Conservation (phyloP, 2,113 vertebrate genomes). For the Neomonachus schauinslandi region DNA sequence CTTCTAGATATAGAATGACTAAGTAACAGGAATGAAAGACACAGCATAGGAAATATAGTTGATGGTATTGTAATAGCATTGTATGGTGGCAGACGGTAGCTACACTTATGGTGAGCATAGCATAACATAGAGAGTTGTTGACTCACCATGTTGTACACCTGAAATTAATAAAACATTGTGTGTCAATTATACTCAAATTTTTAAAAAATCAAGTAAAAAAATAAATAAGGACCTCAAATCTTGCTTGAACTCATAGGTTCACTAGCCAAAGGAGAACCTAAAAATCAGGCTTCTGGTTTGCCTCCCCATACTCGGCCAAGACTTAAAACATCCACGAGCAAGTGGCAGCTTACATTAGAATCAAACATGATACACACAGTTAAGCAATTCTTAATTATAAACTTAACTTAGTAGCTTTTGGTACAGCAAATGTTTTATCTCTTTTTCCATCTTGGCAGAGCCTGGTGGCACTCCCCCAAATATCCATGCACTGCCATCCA, state of each 20-base stretch:
- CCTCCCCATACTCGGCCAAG: background rate
- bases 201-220: background rate
- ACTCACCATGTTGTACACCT: background rate
- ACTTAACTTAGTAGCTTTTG: background rate
- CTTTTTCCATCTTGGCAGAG: background rate
- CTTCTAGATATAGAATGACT: background rate
- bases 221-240: background rate
- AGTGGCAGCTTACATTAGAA: background rate
- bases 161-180: background rate
- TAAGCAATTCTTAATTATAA: too few species aligned
- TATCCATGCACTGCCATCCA: background rate
- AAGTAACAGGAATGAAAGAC: background rate
- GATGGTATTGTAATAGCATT: background rate
- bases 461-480: background rate
- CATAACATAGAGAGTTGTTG: background rate
- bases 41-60: background rate
- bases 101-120: background rate
- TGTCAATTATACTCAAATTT: background rate
- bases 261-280: background rate
- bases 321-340: background rate
- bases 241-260: background rate
- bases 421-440: background rate
- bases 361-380: background rate
- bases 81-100: background rate
- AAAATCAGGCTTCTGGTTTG: background rate